phyloP scores from a whole-genome alignment of 2,113 vertebrate species.

The Plectropomus leopardus region DNA sequence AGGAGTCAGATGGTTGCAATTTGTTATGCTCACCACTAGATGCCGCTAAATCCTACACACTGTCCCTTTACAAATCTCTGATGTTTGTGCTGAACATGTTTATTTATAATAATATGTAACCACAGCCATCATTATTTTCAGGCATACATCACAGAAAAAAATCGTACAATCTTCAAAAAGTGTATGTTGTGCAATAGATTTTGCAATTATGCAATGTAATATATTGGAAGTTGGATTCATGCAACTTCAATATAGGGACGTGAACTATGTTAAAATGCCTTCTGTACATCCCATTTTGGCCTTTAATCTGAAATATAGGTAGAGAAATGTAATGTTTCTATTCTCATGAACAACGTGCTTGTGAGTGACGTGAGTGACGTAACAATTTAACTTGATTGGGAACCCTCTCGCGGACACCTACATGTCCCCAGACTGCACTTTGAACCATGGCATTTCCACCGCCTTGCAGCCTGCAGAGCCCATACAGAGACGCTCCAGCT shows the following conservation, averaged over 20 bases:
- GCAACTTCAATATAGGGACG: background rate
- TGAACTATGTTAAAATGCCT: background rate
- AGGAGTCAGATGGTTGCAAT: too few relatives aligned
- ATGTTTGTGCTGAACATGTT: background rate
- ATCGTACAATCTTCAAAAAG: too few relatives aligned
- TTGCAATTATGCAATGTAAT: too few relatives aligned
- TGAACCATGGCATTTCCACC: background rate
- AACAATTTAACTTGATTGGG: background rate
- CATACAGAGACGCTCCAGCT: background rate
- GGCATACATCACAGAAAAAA: background rate
- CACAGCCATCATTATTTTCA: background rate
- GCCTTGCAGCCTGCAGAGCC: background rate
- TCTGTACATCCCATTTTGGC: background rate
- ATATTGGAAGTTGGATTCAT: background rate
- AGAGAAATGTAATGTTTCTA: background rate
- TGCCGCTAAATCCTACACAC: too few relatives aligned
- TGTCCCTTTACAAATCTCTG: background rate
- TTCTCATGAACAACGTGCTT: background rate
- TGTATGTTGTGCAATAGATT: background rate
- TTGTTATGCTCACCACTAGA: too few relatives aligned
- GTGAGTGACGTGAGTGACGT: background rate
- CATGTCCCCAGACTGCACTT: conserved; percentile 5
- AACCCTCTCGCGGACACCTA: background rate
- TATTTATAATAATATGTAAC: background rate
- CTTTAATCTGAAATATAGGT: too few relatives aligned